Base-by-base conservation (phyloP, 1,140 invertebrate species). In the Cotesia chilonis region DNA sequence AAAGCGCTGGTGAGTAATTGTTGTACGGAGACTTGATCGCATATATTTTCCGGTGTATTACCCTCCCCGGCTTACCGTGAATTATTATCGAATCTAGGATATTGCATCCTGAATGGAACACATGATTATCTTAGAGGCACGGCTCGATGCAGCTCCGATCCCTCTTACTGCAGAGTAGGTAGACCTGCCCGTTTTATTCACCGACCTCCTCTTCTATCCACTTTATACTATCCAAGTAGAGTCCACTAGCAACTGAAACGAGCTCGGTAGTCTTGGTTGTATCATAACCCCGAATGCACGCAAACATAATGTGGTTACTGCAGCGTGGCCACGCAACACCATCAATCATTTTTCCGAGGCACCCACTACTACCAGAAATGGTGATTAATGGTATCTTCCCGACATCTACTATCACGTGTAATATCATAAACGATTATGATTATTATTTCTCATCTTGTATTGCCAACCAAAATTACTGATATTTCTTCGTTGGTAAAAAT, bases 281-380 rank as follows among this genome's bases (percentile, higher is more conserved):
- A 6, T 6, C 10, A 47, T 47, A 9, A 47, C 4, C 41, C 41
- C 41, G 55, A 54, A 57, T 41, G 20, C 68, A 70, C 68, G 68
- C 55, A 41, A 70, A 35, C 60, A 61, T 61, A 28, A 41, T 41
- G 36, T 41, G 9, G 55, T 70, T 37, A 51, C 55, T 37, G 55
- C 57, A 61, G 17, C 17, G n/a, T 54, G 6, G 52, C 28, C 65
- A 70, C 57, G 68, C 68, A 70, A 70, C 41, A 41, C 41, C 36
- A 70, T 70, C 68, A 41, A 70, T 70, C 68, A 61, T 70, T 41
- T 20, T 59, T 69, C 54, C 36, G 59, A 35, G 17, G n/a, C 54
- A 20, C 6, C 41, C 54, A 57, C 51, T 52, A 59, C n/a, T 52
- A 59, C n/a, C n/a, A 59, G 28, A 28, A 28, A 28, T 28, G 1